Percentiles rank a stretch among this genome's conserved stretches.
Conservation (phyloP, 2,797 vertebrate species). For the Choloepus didactylus region DNA sequence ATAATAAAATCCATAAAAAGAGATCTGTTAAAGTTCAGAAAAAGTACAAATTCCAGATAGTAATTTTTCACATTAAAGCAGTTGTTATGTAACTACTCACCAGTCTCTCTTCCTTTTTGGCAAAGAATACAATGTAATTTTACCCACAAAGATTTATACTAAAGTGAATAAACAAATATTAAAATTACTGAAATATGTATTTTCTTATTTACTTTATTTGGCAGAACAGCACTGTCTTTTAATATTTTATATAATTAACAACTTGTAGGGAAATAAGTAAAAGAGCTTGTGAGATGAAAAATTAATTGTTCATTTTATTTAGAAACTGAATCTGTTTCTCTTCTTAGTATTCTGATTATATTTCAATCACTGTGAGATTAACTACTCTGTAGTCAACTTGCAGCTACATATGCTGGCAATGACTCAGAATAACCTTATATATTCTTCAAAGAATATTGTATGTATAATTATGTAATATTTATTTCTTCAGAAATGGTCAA, state of each 20-base stretch:
- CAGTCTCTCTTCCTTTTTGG: constrained; percentile 8
- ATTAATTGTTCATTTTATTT: constrained; percentile 20
- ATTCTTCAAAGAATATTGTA: not conserved
- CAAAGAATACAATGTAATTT: constrained; percentile 56
- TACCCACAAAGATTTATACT: constrained; percentile 1
- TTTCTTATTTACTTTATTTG: constrained; percentile 15
- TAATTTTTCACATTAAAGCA: not conserved
- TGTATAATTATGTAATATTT: not conserved
- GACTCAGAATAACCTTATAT: not conserved
- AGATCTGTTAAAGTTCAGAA: not conserved
- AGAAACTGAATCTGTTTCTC: not conserved
- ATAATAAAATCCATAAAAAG: constrained; percentile 53
- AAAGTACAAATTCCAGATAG: not conserved
- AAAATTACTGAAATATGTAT: constrained; percentile 37
- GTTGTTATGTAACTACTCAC: not conserved
- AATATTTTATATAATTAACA: constrained; percentile 60
- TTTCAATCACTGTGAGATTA: constrained; percentile 4
- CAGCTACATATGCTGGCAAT: not conserved
- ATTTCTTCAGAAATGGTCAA: not conserved
- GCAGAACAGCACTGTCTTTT: not conserved
- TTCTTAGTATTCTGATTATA: not conserved
- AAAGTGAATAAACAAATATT: constrained; percentile 58
- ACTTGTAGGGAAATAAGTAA: not conserved
- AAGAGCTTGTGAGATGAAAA: constrained; percentile 41
- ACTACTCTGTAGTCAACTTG: not conserved